Evolutionary conservation across 2,797 vertebrate species (phyloP), one percentile per base, ranked within the genome.

Genomic region (Leucoraja ocellata): DNA sequence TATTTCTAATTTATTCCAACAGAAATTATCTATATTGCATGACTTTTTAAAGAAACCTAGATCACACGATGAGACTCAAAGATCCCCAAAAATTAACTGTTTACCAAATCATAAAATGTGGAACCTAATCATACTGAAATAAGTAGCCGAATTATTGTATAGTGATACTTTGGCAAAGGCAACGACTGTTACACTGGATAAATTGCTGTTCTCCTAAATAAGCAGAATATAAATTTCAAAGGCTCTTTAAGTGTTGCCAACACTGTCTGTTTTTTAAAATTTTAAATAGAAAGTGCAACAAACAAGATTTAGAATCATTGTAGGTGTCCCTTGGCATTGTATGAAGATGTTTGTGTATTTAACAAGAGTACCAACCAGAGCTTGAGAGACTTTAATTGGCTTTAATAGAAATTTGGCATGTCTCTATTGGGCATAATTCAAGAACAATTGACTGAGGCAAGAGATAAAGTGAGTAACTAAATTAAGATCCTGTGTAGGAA

Each of bases 261-360:
- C 93, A 93, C 79, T 93, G 93, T 3, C 93, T 23, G 46, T 73
- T 74, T 74, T 74, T 68, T 68, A 16, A 68, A 1, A 28, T 73
- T 25, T 93, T 94, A 94, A 46, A 90, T 58, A 94, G 58, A 93
- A 91, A 94, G 54, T 78, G 28, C 93, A 93, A 76, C 28, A 94
- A 93, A 68, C 13, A 63, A 94, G 94, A 93, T 54, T 93, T 77
- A 93, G 18, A 32, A 91, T 93, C 94, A 94, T 71, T 93, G 94
- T 93, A 0, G 6, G 63, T 79, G 68, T 93, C 80, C 93, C 93
- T 94, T 93, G 95, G 84, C 63, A 88, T 84, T 11, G 94, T 94
- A 92, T 94, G 92, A 93, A 81, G 61, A 73, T 14, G 25, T 68
- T 68, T 68, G 86, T 68, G 71, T 76, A 54, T 92, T n/a, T 74